These are phyloP conservation scores for Ophiothrix spiculata DNA, from an alignment of 35 echinoderm and acorn worm species.

Conservation along the genomic window DNA sequence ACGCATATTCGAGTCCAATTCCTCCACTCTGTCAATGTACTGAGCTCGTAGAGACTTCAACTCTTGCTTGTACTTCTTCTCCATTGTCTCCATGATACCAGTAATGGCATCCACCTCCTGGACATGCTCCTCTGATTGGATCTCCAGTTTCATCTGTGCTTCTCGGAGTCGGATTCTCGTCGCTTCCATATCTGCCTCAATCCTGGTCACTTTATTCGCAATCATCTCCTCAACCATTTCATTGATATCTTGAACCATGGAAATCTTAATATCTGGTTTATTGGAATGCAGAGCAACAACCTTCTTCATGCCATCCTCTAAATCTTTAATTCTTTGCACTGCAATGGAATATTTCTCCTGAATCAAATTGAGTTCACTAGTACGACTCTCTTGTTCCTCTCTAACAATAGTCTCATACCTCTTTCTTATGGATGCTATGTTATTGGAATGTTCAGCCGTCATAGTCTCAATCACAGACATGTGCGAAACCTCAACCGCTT, in stretches of 20 bases:
- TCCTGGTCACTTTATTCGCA: not conserved
- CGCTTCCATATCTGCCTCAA: constrained; percentile 8
- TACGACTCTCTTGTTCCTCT: constrained; percentile 38
- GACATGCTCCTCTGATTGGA: constrained; percentile 2
- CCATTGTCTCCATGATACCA: constrained; percentile 36
- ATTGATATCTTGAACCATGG: constrained; percentile 18
- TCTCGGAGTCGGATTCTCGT: constrained; percentile 1
- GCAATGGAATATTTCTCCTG: constrained; percentile 30
- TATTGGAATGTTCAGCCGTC: constrained; percentile 54
- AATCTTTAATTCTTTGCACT: constrained; percentile 12
- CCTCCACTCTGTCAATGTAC: not conserved
- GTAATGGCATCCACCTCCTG: constrained; percentile 38
- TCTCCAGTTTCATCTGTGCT: not conserved
- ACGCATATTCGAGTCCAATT: constrained; percentile 6
- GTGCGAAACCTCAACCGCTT: not conserved
- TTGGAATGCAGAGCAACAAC: constrained; percentile 19
- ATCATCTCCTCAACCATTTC: constrained; percentile 36
- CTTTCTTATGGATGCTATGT: constrained; percentile 40
- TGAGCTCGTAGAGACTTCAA: not conserved
- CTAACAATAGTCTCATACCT: constrained; percentile 54
- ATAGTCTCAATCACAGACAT: constrained; percentile 47
- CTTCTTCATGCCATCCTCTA: constrained; percentile 37
- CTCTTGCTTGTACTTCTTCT: constrained; percentile 13
- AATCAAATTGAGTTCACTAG: constrained; percentile 39
- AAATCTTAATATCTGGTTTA: constrained; percentile 25